These are phyloP conservation scores for Acanthosepion esculentum DNA, from an alignment of 2,888 invertebrate species.

Conservation along the genomic window DNA sequence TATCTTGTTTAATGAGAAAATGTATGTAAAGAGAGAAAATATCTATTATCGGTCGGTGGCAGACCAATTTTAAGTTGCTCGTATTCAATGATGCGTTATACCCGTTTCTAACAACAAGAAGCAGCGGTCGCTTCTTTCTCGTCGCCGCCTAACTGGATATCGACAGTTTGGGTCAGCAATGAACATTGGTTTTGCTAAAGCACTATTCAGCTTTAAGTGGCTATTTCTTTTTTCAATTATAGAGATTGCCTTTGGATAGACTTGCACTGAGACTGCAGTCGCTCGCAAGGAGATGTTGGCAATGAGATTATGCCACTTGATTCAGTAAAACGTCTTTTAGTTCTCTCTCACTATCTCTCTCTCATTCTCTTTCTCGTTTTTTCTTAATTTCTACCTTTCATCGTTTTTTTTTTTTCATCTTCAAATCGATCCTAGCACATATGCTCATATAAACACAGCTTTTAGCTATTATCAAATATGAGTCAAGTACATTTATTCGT, in stretches of 20 bases:
- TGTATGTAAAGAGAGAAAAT: not conserved
- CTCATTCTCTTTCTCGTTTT: not conserved
- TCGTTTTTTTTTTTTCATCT: not conserved
- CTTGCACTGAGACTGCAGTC: not conserved
- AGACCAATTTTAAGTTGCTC: not conserved
- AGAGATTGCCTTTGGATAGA: not conserved
- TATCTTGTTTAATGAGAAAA: not conserved
- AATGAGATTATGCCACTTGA: not conserved
- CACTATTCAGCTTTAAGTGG: not conserved
- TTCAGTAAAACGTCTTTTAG: not conserved
- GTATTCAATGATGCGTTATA: not conserved
- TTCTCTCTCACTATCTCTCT: not conserved
- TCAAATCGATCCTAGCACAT: not conserved
- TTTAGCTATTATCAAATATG: not conserved
- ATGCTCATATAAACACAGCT: not conserved
- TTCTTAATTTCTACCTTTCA: not conserved
- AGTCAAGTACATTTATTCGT: not conserved
- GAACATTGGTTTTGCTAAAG: constrained; percentile 15
- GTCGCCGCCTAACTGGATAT: not conserved
- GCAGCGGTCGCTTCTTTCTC: not conserved
- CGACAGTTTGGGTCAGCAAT: not conserved
- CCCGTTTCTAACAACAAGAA: not conserved
- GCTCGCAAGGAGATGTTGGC: not conserved
- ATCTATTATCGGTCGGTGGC: constrained; percentile 6
- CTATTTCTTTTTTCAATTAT: constrained; percentile 33